Evolutionary conservation across 2,113 vertebrate genomes (phyloP), one percentile per base, ranked within the genome.

Genomic region (Scomber scombrus): DNA sequence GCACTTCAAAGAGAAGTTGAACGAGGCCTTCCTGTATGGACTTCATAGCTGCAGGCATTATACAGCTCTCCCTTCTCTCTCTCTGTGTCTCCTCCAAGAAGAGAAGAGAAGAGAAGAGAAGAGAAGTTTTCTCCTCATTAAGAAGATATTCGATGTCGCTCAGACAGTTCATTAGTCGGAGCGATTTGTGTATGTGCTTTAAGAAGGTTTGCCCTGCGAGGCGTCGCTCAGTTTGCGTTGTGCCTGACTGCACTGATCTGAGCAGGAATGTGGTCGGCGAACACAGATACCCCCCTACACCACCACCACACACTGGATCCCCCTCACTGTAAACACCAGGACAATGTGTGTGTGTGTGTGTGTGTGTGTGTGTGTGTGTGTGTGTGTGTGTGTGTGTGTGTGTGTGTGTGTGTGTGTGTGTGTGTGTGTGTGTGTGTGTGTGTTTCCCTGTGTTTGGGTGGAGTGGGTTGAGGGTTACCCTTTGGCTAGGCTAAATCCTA

Each of bases 401-500:
- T 51, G 68, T 31, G 78, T n/a, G n/a, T n/a, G n/a, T 47, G 85
- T 71, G 46, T 57, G 75, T 62, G 79, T 74, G 69, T 78, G 82
- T 68, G 75, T 81, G 56, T 71, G 69, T 34, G n/a, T 71, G 68
- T 80, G 70, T 66, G 80, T 81, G 85, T 91, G 92, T 92, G 91
- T 69, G 76, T 81, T 13, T 58, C 5, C 9, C 23, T 58, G 56
- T 7, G 23, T 29, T 9, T 23, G 86, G 92, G 92, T 91, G 91
- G 85, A 88, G 92, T 62, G 61, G 76, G 63, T 75, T 57, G 81
- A 91, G 81, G 88, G 75, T 72, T 85, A 81, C 82, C 92, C 94
- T 85, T 89, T 93, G 94, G 93, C 93, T 92, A 94, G 72, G 88
- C 80, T 91, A 91, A 93, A 91, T 79, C 76, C 66, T 84, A 83